Percentiles rank a stretch among this genome's conserved stretches.
These are phyloP conservation scores for Okamejei kenojei DNA, from an alignment of 2,797 vertebrate species.

Conservation along the genomic window DNA sequence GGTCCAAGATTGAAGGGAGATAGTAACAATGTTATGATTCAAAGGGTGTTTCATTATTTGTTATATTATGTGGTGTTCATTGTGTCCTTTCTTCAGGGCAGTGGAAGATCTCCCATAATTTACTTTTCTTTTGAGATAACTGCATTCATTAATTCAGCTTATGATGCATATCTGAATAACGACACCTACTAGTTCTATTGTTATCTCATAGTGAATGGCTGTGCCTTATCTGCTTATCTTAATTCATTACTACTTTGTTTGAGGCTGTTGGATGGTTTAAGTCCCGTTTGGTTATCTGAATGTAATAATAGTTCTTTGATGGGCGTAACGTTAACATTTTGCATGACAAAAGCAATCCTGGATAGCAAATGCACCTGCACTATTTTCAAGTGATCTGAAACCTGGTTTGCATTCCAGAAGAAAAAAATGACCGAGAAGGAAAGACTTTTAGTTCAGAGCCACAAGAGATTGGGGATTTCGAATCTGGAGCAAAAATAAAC, in stretches of 20 bases:
- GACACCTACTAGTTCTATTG: neutral
- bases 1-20: too few relatives aligned
- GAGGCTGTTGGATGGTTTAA: neutral
- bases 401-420: neutral
- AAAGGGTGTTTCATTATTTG: neutral
- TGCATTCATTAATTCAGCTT: neutral
- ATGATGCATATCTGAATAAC: neutral
- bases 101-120: neutral
- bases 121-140: neutral
- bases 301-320: neutral
- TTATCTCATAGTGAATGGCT: neutral
- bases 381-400: constrained; percentile 18
- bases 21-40: neutral
- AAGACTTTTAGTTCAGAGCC: too few relatives aligned
- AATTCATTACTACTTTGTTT: neutral
- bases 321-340: neutral
- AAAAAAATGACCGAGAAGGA: neutral
- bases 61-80: neutral
- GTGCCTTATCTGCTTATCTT: neutral
- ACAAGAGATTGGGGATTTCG: too few relatives aligned
- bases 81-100: neutral
- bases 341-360: neutral
- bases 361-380: neutral
- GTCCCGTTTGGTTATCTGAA: neutral
- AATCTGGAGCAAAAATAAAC: too few relatives aligned